phyloP scores from a whole-genome alignment of 2,113 vertebrate genomes.

The Paradoxurus hermaphroditus region DNA sequence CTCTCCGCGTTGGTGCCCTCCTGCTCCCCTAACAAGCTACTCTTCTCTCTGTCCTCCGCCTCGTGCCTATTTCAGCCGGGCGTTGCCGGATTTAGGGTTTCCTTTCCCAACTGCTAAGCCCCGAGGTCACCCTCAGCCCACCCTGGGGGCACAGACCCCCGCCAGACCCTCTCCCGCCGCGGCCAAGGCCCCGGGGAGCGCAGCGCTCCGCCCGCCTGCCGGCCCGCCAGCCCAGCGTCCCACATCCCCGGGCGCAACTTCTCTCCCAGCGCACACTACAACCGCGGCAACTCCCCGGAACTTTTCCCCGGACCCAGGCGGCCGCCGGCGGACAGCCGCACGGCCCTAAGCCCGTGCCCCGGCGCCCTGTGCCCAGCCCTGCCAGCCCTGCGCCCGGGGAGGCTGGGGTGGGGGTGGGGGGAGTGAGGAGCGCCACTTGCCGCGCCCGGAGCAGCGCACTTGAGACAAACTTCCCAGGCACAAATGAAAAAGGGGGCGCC shows the following conservation, averaged over 20 bases:
- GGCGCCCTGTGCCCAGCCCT: slow-evolving; percentile 6
- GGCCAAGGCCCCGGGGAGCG: neutral
- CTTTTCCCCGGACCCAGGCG: slow-evolving; percentile 58
- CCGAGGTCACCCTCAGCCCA: neutral
- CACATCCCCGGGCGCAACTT: slow-evolving; percentile 64
- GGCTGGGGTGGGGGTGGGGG: neutral
- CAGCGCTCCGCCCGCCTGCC: neutral
- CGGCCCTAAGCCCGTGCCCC: neutral
- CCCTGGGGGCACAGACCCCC: neutral
- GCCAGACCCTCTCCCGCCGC: neutral
- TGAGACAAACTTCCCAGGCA: slow-evolving; percentile 71
- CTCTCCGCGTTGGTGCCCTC: neutral
- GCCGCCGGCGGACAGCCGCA: neutral
- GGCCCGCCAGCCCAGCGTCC: slow-evolving; percentile 13
- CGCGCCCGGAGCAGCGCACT: slow-evolving; percentile 60
- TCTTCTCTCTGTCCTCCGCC: neutral
- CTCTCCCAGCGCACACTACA: slow-evolving; percentile 44
- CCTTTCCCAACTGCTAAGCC: neutral
- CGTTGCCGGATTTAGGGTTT: neutral
- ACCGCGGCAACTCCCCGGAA: slow-evolving; percentile 67
- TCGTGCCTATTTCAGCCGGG: neutral
- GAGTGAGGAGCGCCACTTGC: slow-evolving; percentile 56
- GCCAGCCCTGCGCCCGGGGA: slow-evolving; percentile 4
- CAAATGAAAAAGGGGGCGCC: slow-evolving; percentile 37
- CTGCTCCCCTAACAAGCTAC: neutral